Conservation (phyloP, 2,888 invertebrate genomes). For the Agrochola macilenta region DNA sequence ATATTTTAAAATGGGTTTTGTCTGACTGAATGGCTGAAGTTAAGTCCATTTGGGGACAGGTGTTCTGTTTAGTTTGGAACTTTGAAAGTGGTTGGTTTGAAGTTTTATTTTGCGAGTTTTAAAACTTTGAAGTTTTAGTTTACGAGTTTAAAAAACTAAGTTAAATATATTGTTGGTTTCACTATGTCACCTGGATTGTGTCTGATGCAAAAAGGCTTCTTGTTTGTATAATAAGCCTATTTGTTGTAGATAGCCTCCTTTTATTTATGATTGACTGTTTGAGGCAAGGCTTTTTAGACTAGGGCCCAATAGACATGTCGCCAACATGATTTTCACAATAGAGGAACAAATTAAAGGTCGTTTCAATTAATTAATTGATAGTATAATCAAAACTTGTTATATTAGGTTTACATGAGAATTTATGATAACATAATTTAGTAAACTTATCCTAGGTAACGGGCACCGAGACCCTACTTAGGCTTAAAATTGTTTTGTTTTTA, state of each 20-base stretch:
- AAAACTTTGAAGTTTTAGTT: conserved; percentile 26
- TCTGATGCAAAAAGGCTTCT: not conserved
- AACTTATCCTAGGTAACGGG: not conserved
- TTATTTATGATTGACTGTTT: not conserved
- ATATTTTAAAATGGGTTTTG: conserved; percentile 38
- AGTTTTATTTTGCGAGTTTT: conserved; percentile 19
- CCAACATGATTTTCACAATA: not conserved
- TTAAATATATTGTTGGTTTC: not conserved
- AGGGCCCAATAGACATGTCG: not conserved
- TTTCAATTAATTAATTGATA: not conserved
- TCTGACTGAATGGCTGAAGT: conserved; percentile 34
- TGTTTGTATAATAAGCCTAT: not conserved
- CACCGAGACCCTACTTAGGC: not conserved
- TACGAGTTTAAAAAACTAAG: conserved; percentile 5
- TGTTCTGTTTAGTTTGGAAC: conserved; percentile 30
- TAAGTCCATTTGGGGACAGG: conserved; percentile 51
- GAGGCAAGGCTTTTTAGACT: not conserved
- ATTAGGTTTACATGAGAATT: too few species aligned
- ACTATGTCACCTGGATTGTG: not conserved
- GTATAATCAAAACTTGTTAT: not conserved
- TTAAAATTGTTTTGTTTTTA: not conserved
- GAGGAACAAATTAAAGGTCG: not conserved
- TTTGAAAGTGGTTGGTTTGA: conserved; percentile 19
- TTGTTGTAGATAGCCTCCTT: not conserved
- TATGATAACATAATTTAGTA: not conserved